Conservation (phyloP, 2,113 vertebrate species). For the Lepidothrix coronata region DNA sequence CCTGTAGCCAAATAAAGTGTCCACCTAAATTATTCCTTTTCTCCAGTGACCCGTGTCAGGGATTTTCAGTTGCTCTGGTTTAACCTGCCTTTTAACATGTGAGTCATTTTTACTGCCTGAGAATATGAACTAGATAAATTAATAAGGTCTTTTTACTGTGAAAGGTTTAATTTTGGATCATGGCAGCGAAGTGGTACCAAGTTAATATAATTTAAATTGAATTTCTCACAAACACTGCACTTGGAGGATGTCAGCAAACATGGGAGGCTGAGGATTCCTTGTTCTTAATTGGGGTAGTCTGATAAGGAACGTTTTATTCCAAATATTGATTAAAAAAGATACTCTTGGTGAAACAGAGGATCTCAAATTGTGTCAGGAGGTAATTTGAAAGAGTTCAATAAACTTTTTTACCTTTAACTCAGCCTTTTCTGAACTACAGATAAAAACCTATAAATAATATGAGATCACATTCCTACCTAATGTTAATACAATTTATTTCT, state of each 20-base stretch:
- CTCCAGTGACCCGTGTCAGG: neutral
- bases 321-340: neutral
- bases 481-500: neutral
- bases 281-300: neutral
- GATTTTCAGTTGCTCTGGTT: neutral
- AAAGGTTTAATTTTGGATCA: neutral
- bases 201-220: conserved; percentile 3
- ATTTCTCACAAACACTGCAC: neutral
- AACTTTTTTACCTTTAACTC: neutral
- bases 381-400: neutral
- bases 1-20: neutral
- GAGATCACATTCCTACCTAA: neutral
- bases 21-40: neutral
- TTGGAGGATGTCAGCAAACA: neutral
- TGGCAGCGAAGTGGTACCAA: neutral
- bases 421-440: neutral
- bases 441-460: neutral
- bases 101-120: neutral
- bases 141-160: neutral
- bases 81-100: neutral
- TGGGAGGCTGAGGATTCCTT: neutral
- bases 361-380: neutral
- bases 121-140: neutral
- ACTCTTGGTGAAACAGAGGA: neutral
- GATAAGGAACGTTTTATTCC: neutral